Evolutionary conservation across 2,888 invertebrate species (phyloP), one percentile per base, ranked within the genome.

Genomic region (Tribolium freemani): DNA sequence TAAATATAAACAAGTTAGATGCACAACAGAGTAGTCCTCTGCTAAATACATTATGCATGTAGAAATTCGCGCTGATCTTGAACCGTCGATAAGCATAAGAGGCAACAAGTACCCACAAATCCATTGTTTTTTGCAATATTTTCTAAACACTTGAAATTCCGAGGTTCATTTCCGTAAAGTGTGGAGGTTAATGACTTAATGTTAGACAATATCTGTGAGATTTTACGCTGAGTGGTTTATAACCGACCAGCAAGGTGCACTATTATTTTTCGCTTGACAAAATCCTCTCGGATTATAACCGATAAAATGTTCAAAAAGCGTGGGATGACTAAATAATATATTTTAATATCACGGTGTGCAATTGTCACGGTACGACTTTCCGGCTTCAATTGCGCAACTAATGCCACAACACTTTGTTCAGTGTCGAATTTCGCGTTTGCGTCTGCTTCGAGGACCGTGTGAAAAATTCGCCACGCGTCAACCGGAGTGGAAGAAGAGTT

Each of bases 201-300:
- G 81, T 79, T 78, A 81, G 79, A 82, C 80, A 82, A 81, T 82
- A 81, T 80, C 80, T 81, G 80, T 80, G 78, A 83, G 79, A 82
- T 82, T 82, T 83, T 79, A 82, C 82, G 82, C 81, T 83, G 78
- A 78, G 78, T 81, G 83, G 79, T 79, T 81, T 78, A 79, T 80
- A 80, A 81, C 78, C 79, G 79, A 70, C 64, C 74, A 72, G 74
- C 72, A 74, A 75, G 73, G 74, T 74, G 75, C 67, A 73, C 74
- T 78, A 76, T 78, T 76, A 77, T 77, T 76, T 75, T 75, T 69
- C 75, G 75, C 70, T 75, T 75, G 64, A 73, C 73, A 54, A 73
- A 73, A 69, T 73, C 38, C 63, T 10, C 54, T 11, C 67, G 54
- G 67, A 67, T 71, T 72, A 63, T 58, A 58, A 58, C 63, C 73